Evolutionary conservation across 2,888 invertebrate species (phyloP).

Genomic region (Orgyia antiqua): DNA sequence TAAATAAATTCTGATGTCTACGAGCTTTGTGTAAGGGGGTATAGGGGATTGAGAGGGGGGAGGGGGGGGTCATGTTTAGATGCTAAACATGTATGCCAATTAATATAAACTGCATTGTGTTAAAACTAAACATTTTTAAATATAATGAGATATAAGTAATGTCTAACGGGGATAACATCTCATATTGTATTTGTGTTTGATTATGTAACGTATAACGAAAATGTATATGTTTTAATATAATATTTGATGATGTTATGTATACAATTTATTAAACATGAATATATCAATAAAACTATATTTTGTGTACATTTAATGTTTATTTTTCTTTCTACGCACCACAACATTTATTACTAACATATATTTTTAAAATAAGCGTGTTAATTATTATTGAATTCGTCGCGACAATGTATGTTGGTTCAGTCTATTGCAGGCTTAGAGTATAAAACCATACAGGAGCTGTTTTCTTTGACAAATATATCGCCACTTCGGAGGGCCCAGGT

Average conservation of each 20-base stretch:
- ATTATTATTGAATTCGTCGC: too few relatives aligned
- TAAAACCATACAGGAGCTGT: too few relatives aligned
- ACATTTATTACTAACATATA: constrained; percentile 3
- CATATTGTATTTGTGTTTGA: constrained; percentile 77
- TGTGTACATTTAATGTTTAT: constrained; percentile 72
- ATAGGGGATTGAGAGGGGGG: too few relatives aligned
- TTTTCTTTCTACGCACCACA: constrained; percentile 25
- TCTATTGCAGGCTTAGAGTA: too few relatives aligned
- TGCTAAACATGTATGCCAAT: constrained; percentile 54
- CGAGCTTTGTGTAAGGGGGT: constrained; percentile 54
- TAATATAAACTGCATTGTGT: constrained; percentile 54
- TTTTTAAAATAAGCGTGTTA: too few relatives aligned
- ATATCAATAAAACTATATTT: constrained; percentile 80
- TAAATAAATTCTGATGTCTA: constrained; percentile 61
- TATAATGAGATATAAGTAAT: constrained; percentile 45
- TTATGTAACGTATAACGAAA: constrained; percentile 75
- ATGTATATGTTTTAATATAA: constrained; percentile 79
- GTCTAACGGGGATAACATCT: constrained; percentile 73
- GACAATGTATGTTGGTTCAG: too few relatives aligned
- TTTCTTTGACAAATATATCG: too few relatives aligned
- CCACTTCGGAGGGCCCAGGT: too few relatives aligned
- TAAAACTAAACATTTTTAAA: constrained; percentile 59
- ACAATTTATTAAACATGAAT: constrained; percentile 79
- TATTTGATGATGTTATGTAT: constrained; percentile 79
- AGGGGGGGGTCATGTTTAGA: constrained; percentile 47